These are phyloP conservation scores for Nasonovia ribisnigri DNA, from an alignment of 2,888 invertebrate genomes.

Conservation along the genomic window DNA sequence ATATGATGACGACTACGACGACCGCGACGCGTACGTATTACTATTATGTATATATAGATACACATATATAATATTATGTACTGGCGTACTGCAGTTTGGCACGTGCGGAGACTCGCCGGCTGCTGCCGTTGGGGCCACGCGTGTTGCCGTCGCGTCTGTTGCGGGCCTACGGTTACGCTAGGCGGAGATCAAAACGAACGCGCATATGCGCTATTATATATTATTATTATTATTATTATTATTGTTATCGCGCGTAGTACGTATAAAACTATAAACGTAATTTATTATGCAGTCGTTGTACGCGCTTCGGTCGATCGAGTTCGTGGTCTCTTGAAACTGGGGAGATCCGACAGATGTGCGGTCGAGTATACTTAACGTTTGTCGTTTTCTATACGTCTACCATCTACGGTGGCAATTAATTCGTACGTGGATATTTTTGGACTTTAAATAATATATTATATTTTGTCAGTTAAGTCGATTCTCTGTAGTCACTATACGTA, in stretches of 20 bases:
- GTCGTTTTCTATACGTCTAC: neutral
- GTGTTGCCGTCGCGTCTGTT: neutral
- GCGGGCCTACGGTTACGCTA: slow-evolving; percentile 50
- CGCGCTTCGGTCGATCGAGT: slow-evolving; percentile 45
- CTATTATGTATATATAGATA: neutral
- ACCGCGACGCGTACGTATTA: slow-evolving; percentile 2
- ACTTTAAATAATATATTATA: neutral
- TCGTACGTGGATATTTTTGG: slow-evolving; percentile 1
- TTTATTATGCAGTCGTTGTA: neutral
- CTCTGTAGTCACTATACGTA: neutral
- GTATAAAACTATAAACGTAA: neutral
- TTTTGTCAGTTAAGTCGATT: neutral
- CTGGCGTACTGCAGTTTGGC: slow-evolving; percentile 34
- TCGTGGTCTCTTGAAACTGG: slow-evolving; percentile 52
- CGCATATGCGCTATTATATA: slow-evolving; percentile 38
- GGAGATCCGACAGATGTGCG: slow-evolving; percentile 42
- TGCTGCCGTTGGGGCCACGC: slow-evolving; percentile 40
- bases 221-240: slow-evolving; percentile 20
- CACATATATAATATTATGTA: neutral
- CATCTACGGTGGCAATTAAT: neutral
- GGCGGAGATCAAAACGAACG: slow-evolving; percentile 43
- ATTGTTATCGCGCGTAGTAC: slow-evolving; percentile 6
- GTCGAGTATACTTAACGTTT: slow-evolving; percentile 7
- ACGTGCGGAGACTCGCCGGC: slow-evolving; percentile 56
- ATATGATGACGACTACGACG: neutral